phyloP scores from a whole-genome alignment of 2,113 vertebrate genomes.

The Chamaetylas fuelleborni region DNA sequence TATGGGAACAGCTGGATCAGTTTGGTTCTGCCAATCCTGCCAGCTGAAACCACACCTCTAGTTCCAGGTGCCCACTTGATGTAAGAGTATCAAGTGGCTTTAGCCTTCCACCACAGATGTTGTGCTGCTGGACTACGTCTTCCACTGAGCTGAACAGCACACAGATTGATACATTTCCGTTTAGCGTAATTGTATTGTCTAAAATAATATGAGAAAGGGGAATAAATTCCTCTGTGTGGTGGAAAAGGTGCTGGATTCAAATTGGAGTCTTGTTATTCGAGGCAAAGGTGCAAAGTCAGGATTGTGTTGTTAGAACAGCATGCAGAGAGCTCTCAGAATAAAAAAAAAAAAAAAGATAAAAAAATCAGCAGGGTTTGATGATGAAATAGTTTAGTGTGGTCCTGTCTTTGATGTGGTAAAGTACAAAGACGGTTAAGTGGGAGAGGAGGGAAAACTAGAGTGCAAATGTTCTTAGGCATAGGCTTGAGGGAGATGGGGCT shows the following conservation, averaged over 20 bases:
- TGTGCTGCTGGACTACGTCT: not conserved
- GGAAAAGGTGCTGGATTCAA: not conserved
- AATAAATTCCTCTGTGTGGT: not conserved
- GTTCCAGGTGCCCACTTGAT: constrained; percentile 9
- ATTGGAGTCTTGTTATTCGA: not conserved
- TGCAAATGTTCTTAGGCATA: not conserved
- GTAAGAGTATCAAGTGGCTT: not conserved
- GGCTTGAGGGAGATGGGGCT: not conserved
- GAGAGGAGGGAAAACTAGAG: not conserved
- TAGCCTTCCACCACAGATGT: not conserved
- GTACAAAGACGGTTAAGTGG: not conserved
- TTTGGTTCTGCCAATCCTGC: not conserved
- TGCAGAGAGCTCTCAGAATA: not conserved
- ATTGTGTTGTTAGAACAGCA: not conserved
- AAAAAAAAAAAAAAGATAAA: not conserved
- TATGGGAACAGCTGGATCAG: not conserved
- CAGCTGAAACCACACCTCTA: not conserved
- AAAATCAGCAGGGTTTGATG: not conserved
- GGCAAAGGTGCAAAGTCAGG: not conserved
- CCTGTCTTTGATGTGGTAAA: not conserved
- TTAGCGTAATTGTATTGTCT: not conserved
- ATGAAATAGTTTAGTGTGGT: not conserved
- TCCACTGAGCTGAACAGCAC: not conserved
- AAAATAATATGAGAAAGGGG: not conserved
- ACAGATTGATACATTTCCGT: not conserved